Conservation (phyloP, 30 jellyfish, hydroid and myxozoan genomes). For the Pelagia noctiluca region DNA sequence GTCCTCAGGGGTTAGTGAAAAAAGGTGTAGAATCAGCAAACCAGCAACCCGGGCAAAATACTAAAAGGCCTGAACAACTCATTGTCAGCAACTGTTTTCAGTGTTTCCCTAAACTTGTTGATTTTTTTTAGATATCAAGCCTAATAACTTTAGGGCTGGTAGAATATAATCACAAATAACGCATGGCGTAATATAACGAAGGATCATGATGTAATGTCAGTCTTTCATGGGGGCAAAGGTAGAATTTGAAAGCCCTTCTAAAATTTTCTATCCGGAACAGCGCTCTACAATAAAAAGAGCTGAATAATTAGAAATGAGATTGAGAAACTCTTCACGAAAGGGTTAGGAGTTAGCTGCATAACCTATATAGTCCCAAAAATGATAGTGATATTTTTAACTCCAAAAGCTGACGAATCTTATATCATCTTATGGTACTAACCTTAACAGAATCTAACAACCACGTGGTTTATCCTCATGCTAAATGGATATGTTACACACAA, state of each 20-base stretch:
- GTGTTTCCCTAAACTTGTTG: not conserved
- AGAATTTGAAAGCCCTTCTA: too few relatives aligned
- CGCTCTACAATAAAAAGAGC: not conserved
- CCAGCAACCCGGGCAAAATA: too few relatives aligned
- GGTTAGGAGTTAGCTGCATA: not conserved
- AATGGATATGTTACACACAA: not conserved
- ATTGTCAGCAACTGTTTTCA: not conserved
- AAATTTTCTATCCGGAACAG: not conserved
- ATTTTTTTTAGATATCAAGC: not conserved
- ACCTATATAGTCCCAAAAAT: not conserved
- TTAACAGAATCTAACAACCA: not conserved
- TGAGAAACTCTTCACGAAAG: not conserved
- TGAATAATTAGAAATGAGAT: not conserved
- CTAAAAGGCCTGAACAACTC: not conserved
- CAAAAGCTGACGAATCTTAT: not conserved
- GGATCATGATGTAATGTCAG: not conserved
- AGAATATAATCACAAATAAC: not conserved
- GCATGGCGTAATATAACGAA: not conserved
- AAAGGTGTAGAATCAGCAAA: not conserved
- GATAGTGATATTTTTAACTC: not conserved
- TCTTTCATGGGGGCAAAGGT: not conserved
- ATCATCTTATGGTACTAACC: not conserved
- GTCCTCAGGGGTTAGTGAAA: not conserved
- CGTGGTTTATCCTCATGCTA: not conserved
- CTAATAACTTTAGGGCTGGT: not conserved